Conservation (phyloP, 2,797 vertebrate genomes). For the Sebastes jordani region DNA sequence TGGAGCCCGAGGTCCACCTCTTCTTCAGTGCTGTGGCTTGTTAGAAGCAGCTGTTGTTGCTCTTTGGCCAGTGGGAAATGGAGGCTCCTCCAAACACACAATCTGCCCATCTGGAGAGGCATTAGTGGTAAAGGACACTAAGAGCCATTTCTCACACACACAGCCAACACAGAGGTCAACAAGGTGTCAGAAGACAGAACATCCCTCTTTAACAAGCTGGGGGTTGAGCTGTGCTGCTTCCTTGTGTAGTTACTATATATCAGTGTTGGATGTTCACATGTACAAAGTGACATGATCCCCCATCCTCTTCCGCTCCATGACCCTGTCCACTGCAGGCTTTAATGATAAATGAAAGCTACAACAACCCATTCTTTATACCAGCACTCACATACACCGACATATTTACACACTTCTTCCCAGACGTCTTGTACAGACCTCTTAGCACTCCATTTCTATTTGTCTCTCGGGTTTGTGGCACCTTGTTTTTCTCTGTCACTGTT, state of each 20-base stretch:
- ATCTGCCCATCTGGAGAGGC: constrained; percentile 65
- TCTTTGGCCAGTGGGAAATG: constrained; percentile 56
- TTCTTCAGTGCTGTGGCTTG: constrained; percentile 37
- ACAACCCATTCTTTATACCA: neutral
- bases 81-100: constrained; percentile 56
- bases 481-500: constrained; percentile 14
- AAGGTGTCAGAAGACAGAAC: constrained; percentile 5
- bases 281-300: constrained; percentile 1
- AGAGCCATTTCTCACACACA: constrained; percentile 57
- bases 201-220: neutral
- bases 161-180: constrained; percentile 51
- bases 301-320: neutral
- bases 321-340: neutral
- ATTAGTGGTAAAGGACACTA: constrained; percentile 51
- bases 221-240: neutral
- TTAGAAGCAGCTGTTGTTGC: constrained; percentile 74
- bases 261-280: constrained; percentile 10
- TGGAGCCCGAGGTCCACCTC: constrained; percentile 43
- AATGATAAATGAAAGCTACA: constrained; percentile 19
- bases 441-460: neutral
- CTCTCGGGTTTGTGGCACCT: neutral
- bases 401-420: neutral
- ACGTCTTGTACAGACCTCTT: neutral
- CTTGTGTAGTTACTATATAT: constrained; percentile 1
- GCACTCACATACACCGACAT: neutral